These are phyloP conservation scores for Drosophila guanche DNA, from an alignment of 1,140 invertebrate species.

Conservation along the genomic window DNA sequence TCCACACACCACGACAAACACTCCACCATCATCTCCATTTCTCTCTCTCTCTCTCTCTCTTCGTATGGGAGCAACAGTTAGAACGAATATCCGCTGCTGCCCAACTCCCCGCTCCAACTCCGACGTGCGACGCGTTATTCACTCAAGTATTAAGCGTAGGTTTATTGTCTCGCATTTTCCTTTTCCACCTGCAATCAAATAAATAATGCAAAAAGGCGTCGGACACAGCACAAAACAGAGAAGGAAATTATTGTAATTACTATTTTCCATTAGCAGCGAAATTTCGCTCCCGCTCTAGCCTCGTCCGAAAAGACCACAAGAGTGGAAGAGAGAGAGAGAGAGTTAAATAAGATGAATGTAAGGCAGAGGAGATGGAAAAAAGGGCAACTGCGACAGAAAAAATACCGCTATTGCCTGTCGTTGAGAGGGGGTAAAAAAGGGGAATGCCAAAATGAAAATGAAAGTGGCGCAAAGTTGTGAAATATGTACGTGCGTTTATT, in stretches of 20 bases:
- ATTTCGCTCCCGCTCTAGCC: conserved; percentile 28
- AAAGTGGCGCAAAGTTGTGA: conserved; percentile 78
- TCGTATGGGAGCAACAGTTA: conserved; percentile 2
- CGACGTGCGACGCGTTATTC: conserved; percentile 12
- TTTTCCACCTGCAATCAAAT: conserved; percentile 39
- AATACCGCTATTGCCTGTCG: conserved; percentile 2
- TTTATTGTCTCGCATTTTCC: conserved; percentile 20
- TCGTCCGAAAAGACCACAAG: neutral
- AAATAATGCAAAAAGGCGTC: conserved; percentile 55
- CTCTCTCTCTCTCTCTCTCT: too few relatives aligned
- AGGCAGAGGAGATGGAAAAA: conserved; percentile 10
- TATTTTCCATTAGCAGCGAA: conserved; percentile 74
- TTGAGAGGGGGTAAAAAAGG: conserved; percentile 6
- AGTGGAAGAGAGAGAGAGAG: neutral
- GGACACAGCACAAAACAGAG: conserved; percentile 8
- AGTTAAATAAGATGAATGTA: neutral
- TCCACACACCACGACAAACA: conserved; percentile 58
- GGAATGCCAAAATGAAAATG: conserved; percentile 55
- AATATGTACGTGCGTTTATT: conserved; percentile 81
- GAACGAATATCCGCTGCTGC: neutral
- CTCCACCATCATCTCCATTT: neutral
- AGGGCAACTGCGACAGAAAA: neutral
- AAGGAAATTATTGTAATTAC: conserved; percentile 74
- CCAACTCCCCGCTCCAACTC: neutral
- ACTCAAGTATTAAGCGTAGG: neutral